Conservation (phyloP, 2,113 vertebrate species). For the Trichechus manatus region DNA sequence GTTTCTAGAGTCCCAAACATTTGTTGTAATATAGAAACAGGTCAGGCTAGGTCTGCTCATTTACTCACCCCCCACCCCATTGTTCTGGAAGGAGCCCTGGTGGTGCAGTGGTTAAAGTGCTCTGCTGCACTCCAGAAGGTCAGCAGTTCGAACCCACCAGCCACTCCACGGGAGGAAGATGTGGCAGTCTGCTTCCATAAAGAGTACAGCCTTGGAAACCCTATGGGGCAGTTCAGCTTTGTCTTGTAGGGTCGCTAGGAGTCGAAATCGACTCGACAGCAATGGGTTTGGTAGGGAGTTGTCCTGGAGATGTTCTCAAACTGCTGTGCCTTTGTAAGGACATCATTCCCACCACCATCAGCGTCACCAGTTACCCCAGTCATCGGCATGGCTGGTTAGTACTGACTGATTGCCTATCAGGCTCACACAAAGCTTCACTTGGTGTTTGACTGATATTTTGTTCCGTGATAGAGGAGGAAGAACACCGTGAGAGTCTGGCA, state of each 20-base stretch:
- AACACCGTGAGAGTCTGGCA: slow-evolving; percentile 15
- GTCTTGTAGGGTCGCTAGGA: background rate
- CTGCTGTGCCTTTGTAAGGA: slow-evolving; percentile 1
- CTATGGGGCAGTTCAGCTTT: background rate
- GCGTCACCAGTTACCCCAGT: background rate
- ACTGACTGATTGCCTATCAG: background rate
- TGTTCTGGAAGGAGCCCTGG: background rate
- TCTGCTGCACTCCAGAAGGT: background rate
- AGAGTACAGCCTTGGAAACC: background rate
- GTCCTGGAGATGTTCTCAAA: background rate
- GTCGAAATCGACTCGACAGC: background rate
- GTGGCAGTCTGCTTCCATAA: background rate
- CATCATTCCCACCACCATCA: background rate
- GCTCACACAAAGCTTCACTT: background rate
- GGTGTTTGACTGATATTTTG: slow-evolving; percentile 44
- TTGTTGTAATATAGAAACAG: background rate
- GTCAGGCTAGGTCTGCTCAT: background rate
- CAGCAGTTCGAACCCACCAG: background rate
- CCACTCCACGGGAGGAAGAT: background rate
- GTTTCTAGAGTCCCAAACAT: background rate
- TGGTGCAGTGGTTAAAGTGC: background rate
- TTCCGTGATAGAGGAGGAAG: slow-evolving; percentile 37
- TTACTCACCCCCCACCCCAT: background rate
- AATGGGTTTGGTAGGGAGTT: background rate
- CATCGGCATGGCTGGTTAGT: background rate